Percentiles rank a stretch among this genome's conserved stretches.
These are phyloP conservation scores for Drosophila bunnanda DNA, from an alignment of 2,888 invertebrate species.

Conservation along the genomic window DNA sequence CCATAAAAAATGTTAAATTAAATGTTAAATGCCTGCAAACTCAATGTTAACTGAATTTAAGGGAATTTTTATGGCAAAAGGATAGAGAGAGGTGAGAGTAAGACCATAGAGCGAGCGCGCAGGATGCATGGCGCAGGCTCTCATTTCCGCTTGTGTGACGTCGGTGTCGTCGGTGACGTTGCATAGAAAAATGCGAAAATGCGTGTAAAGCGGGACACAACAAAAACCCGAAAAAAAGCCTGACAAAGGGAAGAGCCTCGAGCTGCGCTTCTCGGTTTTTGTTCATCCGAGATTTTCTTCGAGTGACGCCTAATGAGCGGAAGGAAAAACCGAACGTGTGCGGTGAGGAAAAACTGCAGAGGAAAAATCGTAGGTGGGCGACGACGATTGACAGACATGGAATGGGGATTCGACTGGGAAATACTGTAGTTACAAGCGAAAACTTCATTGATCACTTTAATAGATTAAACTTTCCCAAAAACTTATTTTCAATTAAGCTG, in stretches of 20 bases:
- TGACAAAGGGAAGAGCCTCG: slow-evolving; percentile 36
- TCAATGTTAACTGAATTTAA: not conserved
- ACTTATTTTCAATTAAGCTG: slow-evolving; percentile 6
- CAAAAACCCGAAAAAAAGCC: slow-evolving; percentile 17
- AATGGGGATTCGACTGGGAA: not conserved
- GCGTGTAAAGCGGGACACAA: slow-evolving; percentile 51
- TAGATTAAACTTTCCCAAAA: not conserved
- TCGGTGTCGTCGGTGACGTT: slow-evolving; percentile 70
- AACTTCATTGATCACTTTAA: slow-evolving; percentile 5
- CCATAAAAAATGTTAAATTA: slow-evolving; percentile 46
- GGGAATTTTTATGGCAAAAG: not conserved
- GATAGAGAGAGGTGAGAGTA: slow-evolving; percentile 17
- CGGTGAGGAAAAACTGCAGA: slow-evolving; percentile 12
- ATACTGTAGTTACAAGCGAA: not conserved
- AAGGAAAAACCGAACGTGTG: slow-evolving; percentile 56
- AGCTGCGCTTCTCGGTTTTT: slow-evolving; percentile 30
- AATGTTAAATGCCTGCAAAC: slow-evolving; percentile 3
- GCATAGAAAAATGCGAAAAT: slow-evolving; percentile 68
- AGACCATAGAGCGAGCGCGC: not conserved
- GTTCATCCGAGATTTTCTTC: slow-evolving; percentile 21
- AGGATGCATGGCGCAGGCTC: slow-evolving; percentile 20
- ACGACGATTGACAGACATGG: slow-evolving; percentile 16
- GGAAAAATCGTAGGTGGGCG: slow-evolving; percentile 9
- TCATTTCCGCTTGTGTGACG: slow-evolving; percentile 62
- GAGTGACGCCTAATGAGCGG: slow-evolving; percentile 72